These are phyloP conservation scores for Phallusia fumigata DNA, from an alignment of 23 tunicate genomes.

Conservation along the genomic window DNA sequence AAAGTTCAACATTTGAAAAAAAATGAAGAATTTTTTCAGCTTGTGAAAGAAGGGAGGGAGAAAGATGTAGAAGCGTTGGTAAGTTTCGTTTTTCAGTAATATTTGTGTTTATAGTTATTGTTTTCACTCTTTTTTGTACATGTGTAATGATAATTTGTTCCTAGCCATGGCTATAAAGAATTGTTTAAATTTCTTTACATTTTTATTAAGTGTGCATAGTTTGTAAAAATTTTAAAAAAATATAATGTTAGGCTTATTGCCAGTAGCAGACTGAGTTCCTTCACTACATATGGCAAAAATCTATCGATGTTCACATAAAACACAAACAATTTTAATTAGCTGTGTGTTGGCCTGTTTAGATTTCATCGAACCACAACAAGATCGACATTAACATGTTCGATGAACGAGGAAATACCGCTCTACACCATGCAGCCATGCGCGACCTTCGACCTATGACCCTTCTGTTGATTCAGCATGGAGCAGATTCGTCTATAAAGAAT, in stretches of 20 bases:
- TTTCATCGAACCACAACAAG: constrained; percentile 19
- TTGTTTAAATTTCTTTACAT: too few relatives aligned
- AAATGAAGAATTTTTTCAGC: constrained; percentile 39
- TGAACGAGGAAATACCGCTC: constrained; percentile 73
- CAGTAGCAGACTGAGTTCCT: too few relatives aligned
- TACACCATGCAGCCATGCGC: constrained; percentile 86
- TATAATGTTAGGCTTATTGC: too few relatives aligned
- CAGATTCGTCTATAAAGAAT: constrained; percentile 53
- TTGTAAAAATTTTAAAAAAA: too few relatives aligned
- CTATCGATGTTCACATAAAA: too few relatives aligned
- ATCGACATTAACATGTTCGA: constrained; percentile 44
- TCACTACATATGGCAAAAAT: too few relatives aligned
- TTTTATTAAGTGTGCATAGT: too few relatives aligned
- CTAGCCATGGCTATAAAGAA: too few relatives aligned
- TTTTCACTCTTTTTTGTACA: neutral
- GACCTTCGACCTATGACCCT: constrained; percentile 61
- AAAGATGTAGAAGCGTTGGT: constrained; percentile 53
- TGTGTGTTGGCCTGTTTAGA: constrained; percentile 23
- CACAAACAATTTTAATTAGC: too few relatives aligned
- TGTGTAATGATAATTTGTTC: too few relatives aligned
- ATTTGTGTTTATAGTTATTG: neutral
- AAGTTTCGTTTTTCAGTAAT: constrained; percentile 1
- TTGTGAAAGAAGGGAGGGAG: constrained; percentile 69
- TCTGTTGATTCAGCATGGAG: constrained; percentile 68
- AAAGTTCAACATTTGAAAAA: constrained; percentile 42